Base-by-base conservation (phyloP, 2,113 vertebrate species). In the Sardina pilchardus region DNA sequence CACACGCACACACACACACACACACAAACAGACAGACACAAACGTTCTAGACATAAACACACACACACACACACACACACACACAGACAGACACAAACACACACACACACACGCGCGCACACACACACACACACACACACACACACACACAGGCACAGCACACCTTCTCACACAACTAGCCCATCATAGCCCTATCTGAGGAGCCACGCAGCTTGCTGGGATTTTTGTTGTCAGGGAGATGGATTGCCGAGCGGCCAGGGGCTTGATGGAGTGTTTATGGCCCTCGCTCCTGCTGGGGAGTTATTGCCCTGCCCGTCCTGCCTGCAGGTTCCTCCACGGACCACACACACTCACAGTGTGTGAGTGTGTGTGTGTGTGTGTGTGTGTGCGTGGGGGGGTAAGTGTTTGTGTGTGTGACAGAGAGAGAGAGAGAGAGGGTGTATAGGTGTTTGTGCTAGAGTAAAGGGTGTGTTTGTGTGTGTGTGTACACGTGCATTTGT, bases 261-360 rank as follows among this genome's bases (percentile, higher is more conserved):
- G 67, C 48, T 44, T 87, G 86, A 89, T 86, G 86, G 84, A 90
- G 86, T 87, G 89, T 92, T 93, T 89, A 91, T 92, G 90, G 87
- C 82, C 82, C 50, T 83, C 82, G 87, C 87, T 85, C 34, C 45
- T 85, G 82, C 30, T 63, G 67, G 43, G 84, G 85, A 88, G 50
- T 84, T 85, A 83, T 83, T 85, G 78, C 63, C 83, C 78, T 87
- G 84, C 43, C 43, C 83, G 48, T 86, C 75, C 85, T 80, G 24
- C 50, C n/a, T 36, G 83, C 34, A 82, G 53, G 86, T 83, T 71
- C 26, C 59, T 30, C 36, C 50, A 42, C 34, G 0, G 78, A 24
- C 83, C 87, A 88, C 82, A 82, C 85, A 90, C 36, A 16, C 82
- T 75, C 84, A 88, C 34, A 9, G 8, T 84, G 14, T 63, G 19